Percentiles rank a stretch among this genome's conserved stretches.
Conservation (phyloP, 2,888 invertebrate genomes). For the Phasia obesa region DNA sequence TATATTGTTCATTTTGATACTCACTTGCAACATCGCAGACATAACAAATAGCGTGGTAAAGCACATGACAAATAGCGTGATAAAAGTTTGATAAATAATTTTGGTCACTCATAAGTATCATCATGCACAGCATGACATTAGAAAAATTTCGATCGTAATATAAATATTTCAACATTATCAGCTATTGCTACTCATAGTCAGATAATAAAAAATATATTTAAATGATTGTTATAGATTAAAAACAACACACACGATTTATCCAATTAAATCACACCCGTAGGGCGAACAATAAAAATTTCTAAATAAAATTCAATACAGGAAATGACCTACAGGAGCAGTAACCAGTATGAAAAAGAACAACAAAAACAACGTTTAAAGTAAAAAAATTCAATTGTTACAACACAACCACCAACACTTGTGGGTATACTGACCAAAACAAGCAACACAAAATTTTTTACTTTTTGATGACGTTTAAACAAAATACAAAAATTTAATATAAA, state of each 20-base stretch:
- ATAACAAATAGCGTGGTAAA: too few relatives aligned
- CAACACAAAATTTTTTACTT: slow-evolving; percentile 21
- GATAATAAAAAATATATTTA: too few relatives aligned
- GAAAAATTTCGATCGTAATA: slow-evolving; percentile 32
- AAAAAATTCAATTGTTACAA: slow-evolving; percentile 56
- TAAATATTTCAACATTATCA: slow-evolving; percentile 40
- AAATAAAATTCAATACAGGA: slow-evolving; percentile 14
- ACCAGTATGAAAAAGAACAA: neutral
- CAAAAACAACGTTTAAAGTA: neutral
- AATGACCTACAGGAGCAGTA: slow-evolving; percentile 59
- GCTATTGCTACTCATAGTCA: slow-evolving; percentile 36
- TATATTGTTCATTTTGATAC: too few relatives aligned
- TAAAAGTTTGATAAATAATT: too few relatives aligned
- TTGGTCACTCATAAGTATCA: too few relatives aligned
- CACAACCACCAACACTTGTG: slow-evolving; percentile 67
- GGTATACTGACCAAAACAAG: slow-evolving; percentile 44
- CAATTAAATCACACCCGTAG: slow-evolving; percentile 9
- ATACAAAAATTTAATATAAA: slow-evolving; percentile 2
- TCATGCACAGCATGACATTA: too few relatives aligned
- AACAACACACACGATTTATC: neutral
- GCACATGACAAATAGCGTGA: too few relatives aligned
- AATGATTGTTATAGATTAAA: too few relatives aligned
- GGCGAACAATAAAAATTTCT: neutral
- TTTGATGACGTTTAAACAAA: slow-evolving; percentile 25
- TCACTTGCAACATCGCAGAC: too few relatives aligned